A percentile compares a stretch with the other conserved stretches of the same genome.
These are phyloP conservation scores for Seriola quinqueradiata DNA, from an alignment of 2,113 vertebrate species.

Conservation along the genomic window DNA sequence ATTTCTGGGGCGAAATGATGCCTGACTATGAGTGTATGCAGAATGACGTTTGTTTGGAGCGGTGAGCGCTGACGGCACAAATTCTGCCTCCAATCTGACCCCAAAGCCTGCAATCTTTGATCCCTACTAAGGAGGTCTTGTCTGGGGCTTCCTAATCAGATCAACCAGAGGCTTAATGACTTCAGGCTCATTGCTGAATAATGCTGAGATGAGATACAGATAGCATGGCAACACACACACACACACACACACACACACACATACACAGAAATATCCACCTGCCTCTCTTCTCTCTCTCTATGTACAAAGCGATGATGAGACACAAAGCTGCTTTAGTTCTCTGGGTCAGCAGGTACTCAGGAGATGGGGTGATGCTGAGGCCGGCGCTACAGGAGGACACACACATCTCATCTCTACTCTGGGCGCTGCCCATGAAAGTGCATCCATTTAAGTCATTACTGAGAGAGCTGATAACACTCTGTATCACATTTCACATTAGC, in stretches of 20 bases:
- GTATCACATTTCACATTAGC: background rate
- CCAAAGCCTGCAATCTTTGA: slow-evolving; percentile 54
- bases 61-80: background rate
- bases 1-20: slow-evolving; percentile 44
- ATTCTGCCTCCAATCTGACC: slow-evolving; percentile 25
- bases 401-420: slow-evolving; percentile 19
- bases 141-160: slow-evolving; percentile 71
- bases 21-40: background rate
- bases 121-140: slow-evolving; percentile 56
- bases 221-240: background rate
- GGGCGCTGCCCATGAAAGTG: slow-evolving; percentile 1
- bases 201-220: slow-evolving; percentile 50
- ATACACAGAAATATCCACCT: slow-evolving; percentile 45
- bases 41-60: background rate
- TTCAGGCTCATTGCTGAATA: slow-evolving; percentile 26
- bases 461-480: background rate
- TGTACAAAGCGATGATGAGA: slow-evolving; percentile 26
- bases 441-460: slow-evolving; percentile 31
- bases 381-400: slow-evolving; percentile 10
- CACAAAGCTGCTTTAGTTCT: slow-evolving; percentile 73
- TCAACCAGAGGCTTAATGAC: slow-evolving; percentile 55
- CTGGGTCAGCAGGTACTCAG: slow-evolving; percentile 76
- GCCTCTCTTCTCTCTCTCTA: slow-evolving; percentile 14
- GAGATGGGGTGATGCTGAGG: slow-evolving; percentile 56
- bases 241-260: slow-evolving; percentile 6